These are phyloP conservation scores for Callimorpha dominula DNA, from an alignment of 2,888 invertebrate species.

Conservation along the genomic window DNA sequence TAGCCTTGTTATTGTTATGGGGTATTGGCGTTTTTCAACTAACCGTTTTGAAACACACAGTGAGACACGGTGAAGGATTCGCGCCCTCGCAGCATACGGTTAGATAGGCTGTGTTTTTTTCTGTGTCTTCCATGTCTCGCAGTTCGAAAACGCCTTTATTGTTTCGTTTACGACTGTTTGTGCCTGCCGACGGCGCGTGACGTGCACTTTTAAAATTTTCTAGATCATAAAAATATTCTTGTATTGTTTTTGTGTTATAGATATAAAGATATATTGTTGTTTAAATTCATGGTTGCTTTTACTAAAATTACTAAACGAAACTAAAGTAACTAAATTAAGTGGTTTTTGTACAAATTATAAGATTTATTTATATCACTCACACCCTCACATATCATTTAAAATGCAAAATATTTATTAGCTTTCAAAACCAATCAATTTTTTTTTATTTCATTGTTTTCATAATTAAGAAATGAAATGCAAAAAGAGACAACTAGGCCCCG, in stretches of 20 bases:
- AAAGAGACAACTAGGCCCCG: slow-evolving; percentile 37
- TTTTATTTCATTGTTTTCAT: too few relatives aligned
- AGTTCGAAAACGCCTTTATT: slow-evolving; percentile 59
- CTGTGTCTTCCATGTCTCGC: slow-evolving; percentile 40
- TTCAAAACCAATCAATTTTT: too few relatives aligned
- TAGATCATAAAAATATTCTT: slow-evolving; percentile 46
- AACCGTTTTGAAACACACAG: slow-evolving; percentile 47
- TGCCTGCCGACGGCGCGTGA: slow-evolving; percentile 66
- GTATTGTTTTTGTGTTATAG: slow-evolving; percentile 45
- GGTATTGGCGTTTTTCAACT: slow-evolving; percentile 58
- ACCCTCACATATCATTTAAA: too few relatives aligned
- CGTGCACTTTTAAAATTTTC: slow-evolving; percentile 54
- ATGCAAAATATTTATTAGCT: too few relatives aligned
- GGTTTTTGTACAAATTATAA: not conserved
- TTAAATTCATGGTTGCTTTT: not conserved
- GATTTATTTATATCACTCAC: not conserved
- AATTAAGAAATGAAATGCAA: not conserved
- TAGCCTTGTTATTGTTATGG: slow-evolving; percentile 79
- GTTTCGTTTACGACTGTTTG: slow-evolving; percentile 67
- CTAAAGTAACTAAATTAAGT: not conserved
- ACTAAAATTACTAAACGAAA: not conserved
- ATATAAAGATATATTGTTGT: not conserved
- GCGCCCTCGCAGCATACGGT: slow-evolving; percentile 14
- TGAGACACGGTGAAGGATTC: slow-evolving; percentile 40
- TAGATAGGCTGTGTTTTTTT: slow-evolving; percentile 31